These are phyloP conservation scores for Alectura lathami DNA, from an alignment of 2,113 vertebrate species.

Conservation along the genomic window DNA sequence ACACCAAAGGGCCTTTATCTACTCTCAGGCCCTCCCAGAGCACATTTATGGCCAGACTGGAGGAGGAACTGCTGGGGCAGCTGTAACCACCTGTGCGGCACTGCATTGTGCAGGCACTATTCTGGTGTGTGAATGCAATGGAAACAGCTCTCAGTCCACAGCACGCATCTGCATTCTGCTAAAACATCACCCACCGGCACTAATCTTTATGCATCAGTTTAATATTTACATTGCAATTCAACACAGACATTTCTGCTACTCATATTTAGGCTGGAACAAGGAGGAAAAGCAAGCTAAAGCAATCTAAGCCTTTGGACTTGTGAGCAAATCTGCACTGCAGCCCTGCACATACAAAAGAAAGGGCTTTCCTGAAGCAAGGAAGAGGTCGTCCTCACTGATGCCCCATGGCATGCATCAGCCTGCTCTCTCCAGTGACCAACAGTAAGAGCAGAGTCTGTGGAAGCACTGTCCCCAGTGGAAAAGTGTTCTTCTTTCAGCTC, in stretches of 20 bases:
- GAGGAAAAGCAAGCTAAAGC: not conserved
- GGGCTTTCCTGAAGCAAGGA: not conserved
- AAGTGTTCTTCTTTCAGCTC: not conserved
- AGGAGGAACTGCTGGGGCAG: not conserved
- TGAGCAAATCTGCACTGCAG: not conserved
- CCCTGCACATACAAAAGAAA: rapidly evolving
- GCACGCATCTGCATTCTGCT: not conserved
- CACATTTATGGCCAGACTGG: not conserved
- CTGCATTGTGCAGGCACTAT: not conserved
- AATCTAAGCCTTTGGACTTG: not conserved
- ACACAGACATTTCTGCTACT: not conserved
- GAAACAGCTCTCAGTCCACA: too few relatives aligned
- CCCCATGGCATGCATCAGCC: not conserved
- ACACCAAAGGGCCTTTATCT: not conserved
- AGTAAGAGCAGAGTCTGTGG: not conserved
- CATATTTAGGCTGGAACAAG: rapidly evolving
- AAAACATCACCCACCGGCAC: not conserved
- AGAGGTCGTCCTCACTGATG: not conserved
- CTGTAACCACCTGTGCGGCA: not conserved
- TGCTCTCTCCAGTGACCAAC: not conserved
- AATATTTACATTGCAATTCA: not conserved
- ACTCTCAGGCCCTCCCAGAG: not conserved
- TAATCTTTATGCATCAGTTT: not conserved
- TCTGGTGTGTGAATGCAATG: rapidly evolving
- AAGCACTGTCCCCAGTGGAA: not conserved